These are phyloP conservation scores for Casuarius casuarius DNA, from an alignment of 2,113 vertebrate genomes.

Conservation along the genomic window DNA sequence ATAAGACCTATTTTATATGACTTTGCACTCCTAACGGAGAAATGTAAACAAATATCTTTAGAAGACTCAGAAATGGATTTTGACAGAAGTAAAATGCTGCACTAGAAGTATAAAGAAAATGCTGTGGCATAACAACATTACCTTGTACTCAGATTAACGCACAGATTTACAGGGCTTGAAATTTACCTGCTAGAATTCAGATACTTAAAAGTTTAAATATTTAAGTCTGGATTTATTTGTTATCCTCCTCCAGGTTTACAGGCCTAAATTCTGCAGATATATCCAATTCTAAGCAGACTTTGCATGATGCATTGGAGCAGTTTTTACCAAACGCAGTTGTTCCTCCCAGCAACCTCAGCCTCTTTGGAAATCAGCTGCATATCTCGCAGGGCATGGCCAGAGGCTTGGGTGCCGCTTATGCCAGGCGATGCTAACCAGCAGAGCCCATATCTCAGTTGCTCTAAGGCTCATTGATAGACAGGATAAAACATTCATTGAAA, in stretches of 20 bases:
- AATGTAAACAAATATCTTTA: not conserved
- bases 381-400: not conserved
- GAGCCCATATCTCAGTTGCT: not conserved
- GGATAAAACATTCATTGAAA: not conserved
- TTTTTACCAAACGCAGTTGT: not conserved
- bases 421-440: not conserved
- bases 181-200: not conserved
- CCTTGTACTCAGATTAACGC: not conserved
- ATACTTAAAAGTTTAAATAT: constrained; percentile 56
- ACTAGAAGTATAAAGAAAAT: not conserved
- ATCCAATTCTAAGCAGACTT: constrained; percentile 35
- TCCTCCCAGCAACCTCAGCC: not conserved
- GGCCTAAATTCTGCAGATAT: constrained; percentile 41
- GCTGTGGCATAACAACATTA: not conserved
- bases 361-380: not conserved
- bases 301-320: not conserved
- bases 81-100: not conserved
- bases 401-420: not conserved
- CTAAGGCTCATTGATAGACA: not conserved
- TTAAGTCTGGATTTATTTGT: constrained; percentile 70
- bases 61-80: not conserved
- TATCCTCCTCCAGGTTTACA: constrained; percentile 67
- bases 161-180: not conserved
- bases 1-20: not conserved
- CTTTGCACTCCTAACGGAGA: not conserved